Conservation (phyloP, 2,888 invertebrate species). For the Plusia festucae region DNA sequence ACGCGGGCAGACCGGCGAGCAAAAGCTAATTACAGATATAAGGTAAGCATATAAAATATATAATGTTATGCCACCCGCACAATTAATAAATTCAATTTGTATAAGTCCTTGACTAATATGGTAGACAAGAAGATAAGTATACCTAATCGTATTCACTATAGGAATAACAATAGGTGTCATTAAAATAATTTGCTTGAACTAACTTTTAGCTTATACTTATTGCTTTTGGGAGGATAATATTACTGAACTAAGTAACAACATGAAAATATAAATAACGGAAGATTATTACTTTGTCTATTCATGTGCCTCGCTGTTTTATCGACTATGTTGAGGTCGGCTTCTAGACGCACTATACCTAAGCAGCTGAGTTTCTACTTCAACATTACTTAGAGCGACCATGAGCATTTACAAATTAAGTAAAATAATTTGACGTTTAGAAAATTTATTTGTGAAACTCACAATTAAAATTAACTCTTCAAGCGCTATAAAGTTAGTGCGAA, state of each 20-base stretch:
- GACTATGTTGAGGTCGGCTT: background rate
- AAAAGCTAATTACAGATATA: background rate
- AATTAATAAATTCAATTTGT: background rate
- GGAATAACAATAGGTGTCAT: background rate
- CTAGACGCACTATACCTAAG: too few species aligned
- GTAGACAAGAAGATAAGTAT: slow-evolving; percentile 1
- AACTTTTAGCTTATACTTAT: background rate
- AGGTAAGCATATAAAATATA: background rate
- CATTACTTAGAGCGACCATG: too few species aligned
- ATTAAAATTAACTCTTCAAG: too few species aligned
- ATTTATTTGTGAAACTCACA: too few species aligned
- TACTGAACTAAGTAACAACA: background rate
- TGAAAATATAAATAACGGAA: background rate
- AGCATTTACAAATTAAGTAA: too few species aligned
- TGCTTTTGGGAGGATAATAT: background rate
- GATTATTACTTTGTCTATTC: too few species aligned
- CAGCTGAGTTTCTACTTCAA: too few species aligned
- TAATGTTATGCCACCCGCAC: background rate
- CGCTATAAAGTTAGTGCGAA: too few species aligned
- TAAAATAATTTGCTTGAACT: too few species aligned
- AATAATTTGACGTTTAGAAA: too few species aligned
- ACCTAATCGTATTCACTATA: background rate
- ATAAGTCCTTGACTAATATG: slow-evolving; percentile 3
- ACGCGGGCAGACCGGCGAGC: too few species aligned
- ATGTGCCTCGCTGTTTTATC: background rate